Conservation (phyloP, 2,797 vertebrate species). For the Avahi laniger region DNA sequence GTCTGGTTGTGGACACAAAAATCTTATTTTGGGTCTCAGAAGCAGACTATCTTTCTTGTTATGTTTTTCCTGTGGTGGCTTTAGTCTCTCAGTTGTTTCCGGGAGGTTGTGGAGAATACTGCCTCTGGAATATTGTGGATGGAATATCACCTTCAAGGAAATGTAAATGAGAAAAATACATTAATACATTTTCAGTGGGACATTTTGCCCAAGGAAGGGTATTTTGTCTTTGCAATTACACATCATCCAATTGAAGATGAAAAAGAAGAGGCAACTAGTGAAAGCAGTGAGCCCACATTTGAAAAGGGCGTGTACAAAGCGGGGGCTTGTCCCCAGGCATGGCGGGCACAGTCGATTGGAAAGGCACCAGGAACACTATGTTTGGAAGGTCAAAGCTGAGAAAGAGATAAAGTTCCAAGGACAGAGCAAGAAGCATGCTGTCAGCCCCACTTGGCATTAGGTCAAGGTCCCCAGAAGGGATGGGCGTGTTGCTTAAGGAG, state of each 20-base stretch:
- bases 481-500: background rate
- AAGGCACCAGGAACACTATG: background rate
- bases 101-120: background rate
- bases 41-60: background rate
- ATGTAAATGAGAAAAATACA: slow-evolving; percentile 42
- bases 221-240: slow-evolving; percentile 2
- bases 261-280: background rate
- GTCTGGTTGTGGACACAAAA: background rate
- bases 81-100: background rate
- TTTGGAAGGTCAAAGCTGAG: background rate
- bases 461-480: background rate
- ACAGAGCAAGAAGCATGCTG: background rate
- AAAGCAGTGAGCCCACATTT: background rate
- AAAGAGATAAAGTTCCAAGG: background rate
- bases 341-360: background rate
- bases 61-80: background rate
- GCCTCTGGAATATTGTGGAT: background rate
- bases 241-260: background rate
- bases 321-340: background rate
- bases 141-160: background rate
- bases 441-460: background rate
- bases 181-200: background rate
- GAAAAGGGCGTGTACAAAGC: background rate
- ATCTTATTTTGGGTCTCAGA: background rate
- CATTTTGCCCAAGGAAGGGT: background rate